Evolutionary conservation across 2,888 invertebrate species (phyloP).

Genomic region (Scaptomyza flava): DNA sequence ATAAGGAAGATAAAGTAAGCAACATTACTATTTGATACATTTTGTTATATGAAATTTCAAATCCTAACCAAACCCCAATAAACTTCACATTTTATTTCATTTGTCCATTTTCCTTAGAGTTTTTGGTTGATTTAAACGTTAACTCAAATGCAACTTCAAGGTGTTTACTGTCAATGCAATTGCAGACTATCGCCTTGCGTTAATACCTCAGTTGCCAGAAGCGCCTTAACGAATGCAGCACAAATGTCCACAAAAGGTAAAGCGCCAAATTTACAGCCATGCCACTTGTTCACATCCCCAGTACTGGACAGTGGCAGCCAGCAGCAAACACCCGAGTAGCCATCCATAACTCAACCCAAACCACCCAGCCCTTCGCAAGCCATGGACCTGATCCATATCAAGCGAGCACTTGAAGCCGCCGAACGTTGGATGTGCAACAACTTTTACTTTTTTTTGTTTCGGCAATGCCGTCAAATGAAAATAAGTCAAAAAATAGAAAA

Average conservation of each 20-base stretch:
- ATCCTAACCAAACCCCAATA: too few species aligned
- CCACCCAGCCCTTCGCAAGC: background rate
- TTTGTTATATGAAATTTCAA: too few species aligned
- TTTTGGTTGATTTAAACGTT: background rate
- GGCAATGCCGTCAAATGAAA: constrained; percentile 65
- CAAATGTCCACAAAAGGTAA: constrained; percentile 56
- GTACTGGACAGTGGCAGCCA: constrained; percentile 2
- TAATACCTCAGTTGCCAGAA: constrained; percentile 25
- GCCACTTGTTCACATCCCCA: constrained; percentile 28
- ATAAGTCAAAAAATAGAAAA: constrained; percentile 81
- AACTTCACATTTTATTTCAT: background rate
- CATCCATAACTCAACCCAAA: background rate
- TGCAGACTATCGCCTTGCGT: constrained; percentile 10
- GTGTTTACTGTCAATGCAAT: constrained; percentile 5
- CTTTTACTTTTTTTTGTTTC: constrained; percentile 47
- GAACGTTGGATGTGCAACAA: constrained; percentile 61
- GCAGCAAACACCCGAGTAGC: background rate
- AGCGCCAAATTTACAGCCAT: constrained; percentile 57
- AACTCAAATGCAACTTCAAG: background rate
- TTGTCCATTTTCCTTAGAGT: background rate
- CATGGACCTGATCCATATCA: background rate
- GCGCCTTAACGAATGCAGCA: constrained; percentile 49
- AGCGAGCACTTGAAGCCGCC: constrained; percentile 45
- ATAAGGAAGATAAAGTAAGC: too few species aligned
- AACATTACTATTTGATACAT: too few species aligned